phyloP scores from a whole-genome alignment of 2,888 invertebrate genomes.

The Diploptera punctata region DNA sequence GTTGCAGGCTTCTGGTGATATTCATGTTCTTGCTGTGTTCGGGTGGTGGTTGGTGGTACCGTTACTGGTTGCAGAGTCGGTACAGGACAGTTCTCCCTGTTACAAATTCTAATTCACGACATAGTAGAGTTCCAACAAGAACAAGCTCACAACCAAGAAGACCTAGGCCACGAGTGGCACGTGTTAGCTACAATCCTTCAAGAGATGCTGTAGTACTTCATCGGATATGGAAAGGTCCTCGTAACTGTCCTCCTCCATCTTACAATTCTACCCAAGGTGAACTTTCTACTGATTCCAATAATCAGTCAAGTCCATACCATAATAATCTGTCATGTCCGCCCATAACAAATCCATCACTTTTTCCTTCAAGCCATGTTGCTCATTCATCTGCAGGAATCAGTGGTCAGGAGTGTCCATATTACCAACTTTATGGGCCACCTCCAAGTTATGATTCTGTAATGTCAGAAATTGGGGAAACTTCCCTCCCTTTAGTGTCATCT shows the following conservation, averaged over 20 bases:
- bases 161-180: neutral
- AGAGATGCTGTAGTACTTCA: neutral
- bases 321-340: neutral
- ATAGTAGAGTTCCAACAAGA: neutral
- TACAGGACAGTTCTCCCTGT: conserved; percentile 45
- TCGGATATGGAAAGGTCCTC: neutral
- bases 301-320: no score
- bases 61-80: conserved; percentile 57
- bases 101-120: neutral
- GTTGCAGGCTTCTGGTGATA: conserved; percentile 58
- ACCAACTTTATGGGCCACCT: conserved; percentile 58
- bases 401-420: conserved; percentile 50
- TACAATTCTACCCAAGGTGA: neutral
- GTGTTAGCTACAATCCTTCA: neutral
- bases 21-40: conserved; percentile 62
- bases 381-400: neutral
- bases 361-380: neutral
- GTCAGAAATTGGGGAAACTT: neutral
- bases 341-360: neutral
- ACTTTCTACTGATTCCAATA: neutral
- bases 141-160: neutral
- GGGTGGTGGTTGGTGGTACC: conserved; percentile 63
- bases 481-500: neutral
- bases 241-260: conserved; percentile 4
- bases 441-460: conserved; percentile 58